These are phyloP conservation scores for Drosophila hamatofila DNA, from an alignment of 2,888 invertebrate species.

Conservation along the genomic window DNA sequence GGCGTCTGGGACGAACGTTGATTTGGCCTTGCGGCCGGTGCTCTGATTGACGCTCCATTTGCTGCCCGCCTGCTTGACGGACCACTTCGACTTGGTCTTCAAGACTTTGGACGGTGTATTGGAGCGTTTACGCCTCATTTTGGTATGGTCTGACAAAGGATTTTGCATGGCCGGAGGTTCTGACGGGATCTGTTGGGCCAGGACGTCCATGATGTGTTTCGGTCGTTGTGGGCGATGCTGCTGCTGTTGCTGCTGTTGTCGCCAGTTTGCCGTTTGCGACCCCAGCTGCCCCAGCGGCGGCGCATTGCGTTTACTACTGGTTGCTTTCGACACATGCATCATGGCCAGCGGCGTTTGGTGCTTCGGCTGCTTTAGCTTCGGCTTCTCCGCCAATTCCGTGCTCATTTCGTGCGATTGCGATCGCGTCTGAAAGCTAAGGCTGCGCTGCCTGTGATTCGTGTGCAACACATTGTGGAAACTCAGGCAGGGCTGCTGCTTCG, in stretches of 20 bases:
- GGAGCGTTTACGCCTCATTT: background rate
- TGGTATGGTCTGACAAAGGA: background rate
- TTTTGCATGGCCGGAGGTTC: background rate
- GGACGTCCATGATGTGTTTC: background rate
- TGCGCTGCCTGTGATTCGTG: constrained; percentile 54
- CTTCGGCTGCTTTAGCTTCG: background rate
- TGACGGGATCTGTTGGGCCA: background rate
- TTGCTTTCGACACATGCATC: background rate
- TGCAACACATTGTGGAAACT: constrained; percentile 52
- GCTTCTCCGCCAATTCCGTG: background rate
- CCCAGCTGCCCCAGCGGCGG: constrained; percentile 52
- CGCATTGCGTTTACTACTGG: background rate
- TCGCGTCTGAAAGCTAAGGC: constrained; percentile 7
- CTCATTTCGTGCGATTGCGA: constrained; percentile 1
- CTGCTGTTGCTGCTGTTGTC: constrained; percentile 47
- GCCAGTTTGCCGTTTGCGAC: constrained; percentile 41
- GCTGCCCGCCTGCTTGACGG: background rate
- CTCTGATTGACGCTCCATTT: background rate
- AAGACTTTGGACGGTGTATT: background rate
- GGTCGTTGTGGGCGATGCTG: constrained; percentile 10
- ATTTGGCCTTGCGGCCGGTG: background rate
- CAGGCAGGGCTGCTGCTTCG: constrained; percentile 39
- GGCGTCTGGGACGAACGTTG: background rate
- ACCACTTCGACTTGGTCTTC: constrained; percentile 4
- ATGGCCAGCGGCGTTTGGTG: background rate